Evolutionary conservation across 2,113 vertebrate species (phyloP), one percentile per base, ranked within the genome.

Genomic region (Xyrauchen texanus): DNA sequence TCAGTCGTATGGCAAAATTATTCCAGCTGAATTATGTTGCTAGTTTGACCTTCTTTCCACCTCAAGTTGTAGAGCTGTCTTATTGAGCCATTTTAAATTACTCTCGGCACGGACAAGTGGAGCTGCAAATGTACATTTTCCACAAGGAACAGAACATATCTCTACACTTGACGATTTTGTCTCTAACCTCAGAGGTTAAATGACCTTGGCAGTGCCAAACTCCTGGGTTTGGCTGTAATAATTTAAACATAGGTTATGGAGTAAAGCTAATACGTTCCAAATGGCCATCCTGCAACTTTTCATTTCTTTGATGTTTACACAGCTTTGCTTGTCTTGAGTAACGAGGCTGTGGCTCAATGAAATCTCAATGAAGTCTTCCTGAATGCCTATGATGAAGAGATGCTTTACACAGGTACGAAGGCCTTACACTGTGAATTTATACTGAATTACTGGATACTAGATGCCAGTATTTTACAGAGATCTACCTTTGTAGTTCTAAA

Each of bases 301-400:
- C 83, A 81, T 86, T 88, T 86, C 78, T 82, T 80, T 76, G 75
- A 49, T 88, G 87, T 88, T 88, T 86, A 87, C 82, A 85, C 87
- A 87, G 86, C 84, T 88, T 87, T 84, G 80, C 85, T 72, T 80
- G 80, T 83, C 83, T 34, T 79, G 63, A 84, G 68, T 84, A 85
- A 82, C 68, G 61, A 83, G 84, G 83, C 82, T 82, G 78, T 76
- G 85, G 82, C 82, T 86, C 76, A 15, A 71, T 61, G 71, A 57
- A 78, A 73, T 78, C 77, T 65, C 45, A 57, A 74, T 2, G 16
- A 64, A 64, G 65, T 60, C 78, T 78, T 74, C 66, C 67, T 57
- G 60, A 82, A 70, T 71, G 74, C 82, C 80, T 77, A 72, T 82
- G 70, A 81, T 72, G 75, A 75, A 72, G 60, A 70, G 66, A 68